phyloP scores from a whole-genome alignment of 2,888 invertebrate genomes.

The Polydesmus complanatus region DNA sequence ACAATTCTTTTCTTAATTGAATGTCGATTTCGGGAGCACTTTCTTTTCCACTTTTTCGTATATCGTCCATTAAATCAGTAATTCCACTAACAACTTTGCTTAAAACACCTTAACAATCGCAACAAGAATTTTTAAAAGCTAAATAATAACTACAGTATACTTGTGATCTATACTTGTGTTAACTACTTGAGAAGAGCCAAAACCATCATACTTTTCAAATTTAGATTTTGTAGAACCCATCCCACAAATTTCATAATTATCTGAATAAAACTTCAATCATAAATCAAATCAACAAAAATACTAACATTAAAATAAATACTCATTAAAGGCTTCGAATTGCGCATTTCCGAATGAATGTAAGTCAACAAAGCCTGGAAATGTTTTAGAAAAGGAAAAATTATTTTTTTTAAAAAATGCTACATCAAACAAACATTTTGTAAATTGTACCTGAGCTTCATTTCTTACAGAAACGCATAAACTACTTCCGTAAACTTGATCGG shows the following conservation, averaged over 20 bases:
- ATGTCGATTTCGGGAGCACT: background rate
- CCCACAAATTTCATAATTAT: background rate
- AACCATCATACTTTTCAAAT: constrained; percentile 4
- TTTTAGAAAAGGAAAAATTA: too few species aligned
- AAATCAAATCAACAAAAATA: too few species aligned
- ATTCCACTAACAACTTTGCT: background rate
- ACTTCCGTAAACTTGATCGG: background rate
- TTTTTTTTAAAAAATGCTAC: background rate
- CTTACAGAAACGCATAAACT: background rate
- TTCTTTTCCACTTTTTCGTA: background rate
- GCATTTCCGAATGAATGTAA: background rate
- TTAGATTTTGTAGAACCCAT: constrained; percentile 3
- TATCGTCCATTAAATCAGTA: background rate
- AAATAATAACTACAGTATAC: too few species aligned
- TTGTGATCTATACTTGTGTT: too few species aligned
- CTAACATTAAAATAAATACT: background rate
- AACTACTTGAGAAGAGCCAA: background rate
- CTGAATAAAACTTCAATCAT: too few species aligned
- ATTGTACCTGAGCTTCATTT: background rate
- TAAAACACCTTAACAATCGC: background rate
- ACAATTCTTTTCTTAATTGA: background rate
- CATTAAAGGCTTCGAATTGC: background rate
- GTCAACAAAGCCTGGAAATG: background rate
- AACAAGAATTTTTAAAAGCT: background rate
- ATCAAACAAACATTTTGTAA: background rate